These are phyloP conservation scores for Dermatophagoides farinae DNA, from an alignment of 1,140 invertebrate species.

Conservation along the genomic window DNA sequence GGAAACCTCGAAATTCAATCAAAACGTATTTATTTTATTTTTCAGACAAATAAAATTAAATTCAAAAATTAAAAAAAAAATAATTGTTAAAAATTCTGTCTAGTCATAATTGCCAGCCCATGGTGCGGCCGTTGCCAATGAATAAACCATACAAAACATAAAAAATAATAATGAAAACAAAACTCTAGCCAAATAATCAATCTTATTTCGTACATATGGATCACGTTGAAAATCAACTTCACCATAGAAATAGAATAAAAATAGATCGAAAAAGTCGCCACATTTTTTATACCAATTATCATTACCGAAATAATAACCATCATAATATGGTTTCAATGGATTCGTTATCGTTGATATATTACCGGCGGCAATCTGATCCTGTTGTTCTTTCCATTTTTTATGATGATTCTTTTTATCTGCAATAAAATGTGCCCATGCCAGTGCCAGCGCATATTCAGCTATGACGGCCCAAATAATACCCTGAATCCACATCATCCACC, in stretches of 20 bases:
- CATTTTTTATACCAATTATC: background rate
- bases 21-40: no score
- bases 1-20: no score
- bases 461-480: background rate
- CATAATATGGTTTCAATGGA: background rate
- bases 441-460: constrained; percentile 10
- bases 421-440: constrained; percentile 10
- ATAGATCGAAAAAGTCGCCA: background rate
- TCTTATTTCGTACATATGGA: constrained; percentile 12
- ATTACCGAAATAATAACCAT: constrained; percentile 10
- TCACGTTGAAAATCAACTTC: constrained; percentile 2
- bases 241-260: constrained; percentile 5
- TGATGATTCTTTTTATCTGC: constrained; percentile 7
- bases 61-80: no score
- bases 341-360: background rate
- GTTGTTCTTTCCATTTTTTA: background rate
- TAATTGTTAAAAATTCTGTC: background rate
- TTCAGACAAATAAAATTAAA: no score
- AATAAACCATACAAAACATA: background rate
- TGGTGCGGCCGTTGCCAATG: background rate
- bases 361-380: background rate
- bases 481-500: constrained; percentile 14
- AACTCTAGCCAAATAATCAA: constrained; percentile 10
- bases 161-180: constrained; percentile 2
- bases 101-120: constrained; percentile 9